Base-by-base conservation (phyloP, 2,888 invertebrate genomes). In the Zelleria hepariella region DNA sequence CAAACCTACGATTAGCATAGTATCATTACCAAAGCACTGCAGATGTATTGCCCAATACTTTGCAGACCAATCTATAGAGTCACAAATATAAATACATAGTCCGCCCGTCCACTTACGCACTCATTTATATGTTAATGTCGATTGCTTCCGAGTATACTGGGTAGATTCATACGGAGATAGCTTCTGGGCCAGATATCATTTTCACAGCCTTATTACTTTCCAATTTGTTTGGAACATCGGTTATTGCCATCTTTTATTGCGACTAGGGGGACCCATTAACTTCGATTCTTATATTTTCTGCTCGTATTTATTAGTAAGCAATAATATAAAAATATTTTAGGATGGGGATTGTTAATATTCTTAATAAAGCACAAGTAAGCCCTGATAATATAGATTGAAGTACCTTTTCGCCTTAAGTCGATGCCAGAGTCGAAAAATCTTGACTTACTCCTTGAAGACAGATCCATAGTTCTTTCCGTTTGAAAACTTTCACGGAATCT, bases 381-480 rank as follows among this genome's bases (percentile, higher is more conserved):
- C 32, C 32, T 10, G 4, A 42, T 42, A 56, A 60, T 58, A 57
- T 60, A 61, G 65, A 63, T 68, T 67, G 68, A 75, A 74, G 71
- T 88, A 88, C 88, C 88, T 88, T 87, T 88, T 75, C 88, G 86
- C 66, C 87, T 79, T 73, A 87, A 73, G 77, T 85, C 83, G 83
- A 88, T 88, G 70, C 88, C 88, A 74, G 88, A 88, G 86, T 88
- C 88, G 81, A 86, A 88, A 87, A 88, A 88, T 86, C 88, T 88
- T 84, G 88, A 88, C 86, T 88, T 88, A 87, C 88, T 86, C 78
- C 88, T 70, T 73, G 86, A 74, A 64, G 88, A 86, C 62, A 88
- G 82, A 80, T 88, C 88, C 88, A 88, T 88, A 68, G 68, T 74
- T 24, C 53, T 55, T 55, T 6, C 20, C 5, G 54, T 15, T 54